Evolutionary conservation across 2,797 vertebrate species (phyloP).

Genomic region (Amniataba percoides): DNA sequence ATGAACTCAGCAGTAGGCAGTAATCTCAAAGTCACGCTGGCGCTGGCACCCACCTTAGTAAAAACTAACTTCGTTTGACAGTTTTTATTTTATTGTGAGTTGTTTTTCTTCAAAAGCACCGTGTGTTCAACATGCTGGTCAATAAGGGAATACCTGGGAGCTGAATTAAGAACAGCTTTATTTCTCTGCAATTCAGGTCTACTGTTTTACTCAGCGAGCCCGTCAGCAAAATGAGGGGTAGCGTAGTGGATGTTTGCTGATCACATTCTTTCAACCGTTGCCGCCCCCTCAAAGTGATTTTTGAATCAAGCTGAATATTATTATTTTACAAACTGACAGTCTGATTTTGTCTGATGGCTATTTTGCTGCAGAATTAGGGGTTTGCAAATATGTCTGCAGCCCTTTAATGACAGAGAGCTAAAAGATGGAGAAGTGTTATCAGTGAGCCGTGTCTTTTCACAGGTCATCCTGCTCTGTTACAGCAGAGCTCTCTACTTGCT

Average conservation of each 20-base stretch:
- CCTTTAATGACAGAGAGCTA: conserved; percentile 3
- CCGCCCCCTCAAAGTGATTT: conserved; percentile 25
- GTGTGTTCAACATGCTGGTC: conserved; percentile 19
- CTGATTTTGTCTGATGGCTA: conserved; percentile 23
- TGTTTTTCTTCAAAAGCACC: conserved; percentile 15
- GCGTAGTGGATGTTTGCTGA: conserved; percentile 44
- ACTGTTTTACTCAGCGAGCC: conserved; percentile 21
- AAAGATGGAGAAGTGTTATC: conserved; percentile 25
- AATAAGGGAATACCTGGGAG: conserved; percentile 18
- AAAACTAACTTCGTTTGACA: conserved; percentile 2
- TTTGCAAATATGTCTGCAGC: conserved; percentile 27
- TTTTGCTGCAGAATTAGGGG: conserved; percentile 34
- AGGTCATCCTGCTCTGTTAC: conserved; percentile 43
- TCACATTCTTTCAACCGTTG: conserved; percentile 20
- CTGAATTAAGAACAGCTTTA: conserved; percentile 29
- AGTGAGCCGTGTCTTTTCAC: conserved; percentile 29
- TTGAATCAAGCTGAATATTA: conserved; percentile 40
- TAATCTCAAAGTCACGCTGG: not conserved
- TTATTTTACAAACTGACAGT: conserved; percentile 40
- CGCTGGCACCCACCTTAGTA: not conserved
- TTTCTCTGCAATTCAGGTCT: conserved; percentile 31
- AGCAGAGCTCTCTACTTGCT: conserved; percentile 1
- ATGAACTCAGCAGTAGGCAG: not conserved
- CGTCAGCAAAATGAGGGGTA: conserved; percentile 7
- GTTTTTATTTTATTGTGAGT: not conserved